These are phyloP conservation scores for Phoebastria nigripes DNA, from an alignment of 2,797 vertebrate species.

Conservation along the genomic window DNA sequence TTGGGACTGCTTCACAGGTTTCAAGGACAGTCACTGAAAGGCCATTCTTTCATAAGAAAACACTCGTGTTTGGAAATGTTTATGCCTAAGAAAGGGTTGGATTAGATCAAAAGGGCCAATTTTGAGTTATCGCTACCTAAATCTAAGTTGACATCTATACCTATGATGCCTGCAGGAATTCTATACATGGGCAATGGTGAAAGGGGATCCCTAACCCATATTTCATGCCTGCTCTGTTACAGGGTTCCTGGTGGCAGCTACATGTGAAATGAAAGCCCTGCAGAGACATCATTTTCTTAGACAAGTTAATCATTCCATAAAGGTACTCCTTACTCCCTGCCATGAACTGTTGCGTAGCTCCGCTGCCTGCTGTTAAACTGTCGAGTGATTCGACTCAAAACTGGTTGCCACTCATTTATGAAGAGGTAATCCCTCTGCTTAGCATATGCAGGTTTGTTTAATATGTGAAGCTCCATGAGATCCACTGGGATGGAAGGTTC, in stretches of 20 bases:
- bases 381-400: background rate
- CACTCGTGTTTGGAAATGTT: background rate
- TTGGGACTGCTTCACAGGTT: background rate
- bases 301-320: slow-evolving; percentile 39
- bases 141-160: background rate
- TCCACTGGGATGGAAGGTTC: slow-evolving; percentile 49
- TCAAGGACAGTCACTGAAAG: background rate
- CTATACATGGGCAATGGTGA: background rate
- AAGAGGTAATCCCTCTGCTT: slow-evolving; percentile 23
- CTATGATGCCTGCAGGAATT: background rate
- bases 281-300: slow-evolving; percentile 21
- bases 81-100: background rate
- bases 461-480: slow-evolving; percentile 13
- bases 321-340: background rate
- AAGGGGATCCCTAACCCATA: background rate
- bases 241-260: background rate
- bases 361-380: background rate
- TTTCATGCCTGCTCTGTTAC: background rate
- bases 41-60: background rate
- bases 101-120: background rate
- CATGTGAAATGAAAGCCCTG: background rate
- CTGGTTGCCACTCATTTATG: background rate
- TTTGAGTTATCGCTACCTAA: background rate
- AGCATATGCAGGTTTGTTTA: slow-evolving; percentile 12
- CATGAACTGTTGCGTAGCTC: background rate